A percentile compares a stretch with the other conserved stretches of the same genome.
These are phyloP conservation scores for Polypterus bichir DNA, from an alignment of 2,113 vertebrate genomes.

Conservation along the genomic window DNA sequence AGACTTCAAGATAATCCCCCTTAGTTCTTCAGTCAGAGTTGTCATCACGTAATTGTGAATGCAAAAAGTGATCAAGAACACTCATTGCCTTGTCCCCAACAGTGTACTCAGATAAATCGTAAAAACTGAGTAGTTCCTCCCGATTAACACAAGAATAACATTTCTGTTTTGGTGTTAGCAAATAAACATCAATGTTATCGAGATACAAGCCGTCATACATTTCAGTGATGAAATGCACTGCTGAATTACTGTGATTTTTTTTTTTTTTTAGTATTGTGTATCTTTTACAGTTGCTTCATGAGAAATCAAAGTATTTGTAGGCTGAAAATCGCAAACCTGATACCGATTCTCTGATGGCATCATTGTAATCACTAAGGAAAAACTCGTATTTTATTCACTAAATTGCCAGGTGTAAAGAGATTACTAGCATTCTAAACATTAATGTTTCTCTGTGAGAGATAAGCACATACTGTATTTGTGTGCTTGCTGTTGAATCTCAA, in stretches of 20 bases:
- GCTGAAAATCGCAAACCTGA: conserved; percentile 8
- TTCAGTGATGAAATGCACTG: conserved; percentile 12
- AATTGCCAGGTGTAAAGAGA: too few species aligned
- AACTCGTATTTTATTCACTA: too few species aligned
- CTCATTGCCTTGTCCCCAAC: conserved; percentile 17
- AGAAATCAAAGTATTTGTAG: conserved; percentile 17
- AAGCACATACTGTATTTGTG: too few species aligned
- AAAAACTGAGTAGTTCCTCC: conserved; percentile 19
- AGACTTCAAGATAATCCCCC: conserved; percentile 7
- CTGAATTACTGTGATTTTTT: conserved; percentile 12
- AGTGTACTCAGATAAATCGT: conserved; percentile 10
- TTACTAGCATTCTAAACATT: too few species aligned
- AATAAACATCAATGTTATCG: too few species aligned
- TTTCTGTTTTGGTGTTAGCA: conserved; percentile 1
- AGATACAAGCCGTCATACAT: too few species aligned
- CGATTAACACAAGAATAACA: conserved; percentile 15
- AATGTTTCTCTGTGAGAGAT: too few species aligned
- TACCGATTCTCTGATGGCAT: conserved; percentile 16
- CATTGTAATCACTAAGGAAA: conserved; percentile 19
- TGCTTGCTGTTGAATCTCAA: too few species aligned
- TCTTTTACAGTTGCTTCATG: conserved; percentile 22
- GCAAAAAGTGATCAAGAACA: conserved; percentile 19
- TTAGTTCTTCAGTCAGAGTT: background rate
- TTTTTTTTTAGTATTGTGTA: conserved; percentile 19
- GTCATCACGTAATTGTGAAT: conserved; percentile 9